Evolutionary conservation across 2,797 vertebrate genomes (phyloP).

Genomic region (Anas georgica): DNA sequence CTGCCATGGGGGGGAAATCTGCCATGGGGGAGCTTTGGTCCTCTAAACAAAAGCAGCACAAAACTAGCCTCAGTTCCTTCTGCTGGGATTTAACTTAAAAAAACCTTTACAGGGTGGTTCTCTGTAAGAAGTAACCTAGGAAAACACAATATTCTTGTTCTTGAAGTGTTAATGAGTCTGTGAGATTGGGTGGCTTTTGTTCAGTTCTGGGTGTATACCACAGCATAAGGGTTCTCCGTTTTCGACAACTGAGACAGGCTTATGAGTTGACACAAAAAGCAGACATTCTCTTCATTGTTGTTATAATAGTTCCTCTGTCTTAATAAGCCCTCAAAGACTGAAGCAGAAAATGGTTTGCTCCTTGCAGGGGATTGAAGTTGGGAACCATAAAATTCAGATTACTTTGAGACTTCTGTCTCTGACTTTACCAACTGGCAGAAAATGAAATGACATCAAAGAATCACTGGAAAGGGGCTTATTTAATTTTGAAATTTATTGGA

Average conservation of each 20-base stretch:
- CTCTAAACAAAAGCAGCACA: neutral
- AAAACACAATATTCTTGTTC: neutral
- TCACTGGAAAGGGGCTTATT: conserved; percentile 10
- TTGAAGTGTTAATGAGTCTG: conserved; percentile 2
- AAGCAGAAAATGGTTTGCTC: conserved; percentile 10
- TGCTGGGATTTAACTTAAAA: neutral
- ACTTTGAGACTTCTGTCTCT: neutral
- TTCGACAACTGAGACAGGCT: neutral
- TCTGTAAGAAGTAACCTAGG: neutral
- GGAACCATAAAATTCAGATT: conserved; percentile 31
- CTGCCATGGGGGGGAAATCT: neutral
- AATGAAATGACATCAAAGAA: conserved; percentile 32
- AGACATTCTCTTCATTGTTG: neutral
- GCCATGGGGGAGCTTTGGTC: neutral
- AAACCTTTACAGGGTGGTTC: neutral
- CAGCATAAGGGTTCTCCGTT: neutral
- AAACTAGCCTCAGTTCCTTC: neutral
- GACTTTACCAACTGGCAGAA: conserved; percentile 21
- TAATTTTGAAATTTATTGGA: conserved; percentile 14
- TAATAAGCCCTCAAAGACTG: conserved; percentile 12
- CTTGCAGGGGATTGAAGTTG: conserved; percentile 8
- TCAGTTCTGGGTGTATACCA: neutral
- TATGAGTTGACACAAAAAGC: neutral
- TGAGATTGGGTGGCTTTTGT: neutral
- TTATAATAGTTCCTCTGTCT: conserved; percentile 21